Percentiles rank a stretch among this genome's conserved stretches.
Evolutionary conservation across 2,888 invertebrate genomes (phyloP).

Genomic region (Ephialtes manifestator): DNA sequence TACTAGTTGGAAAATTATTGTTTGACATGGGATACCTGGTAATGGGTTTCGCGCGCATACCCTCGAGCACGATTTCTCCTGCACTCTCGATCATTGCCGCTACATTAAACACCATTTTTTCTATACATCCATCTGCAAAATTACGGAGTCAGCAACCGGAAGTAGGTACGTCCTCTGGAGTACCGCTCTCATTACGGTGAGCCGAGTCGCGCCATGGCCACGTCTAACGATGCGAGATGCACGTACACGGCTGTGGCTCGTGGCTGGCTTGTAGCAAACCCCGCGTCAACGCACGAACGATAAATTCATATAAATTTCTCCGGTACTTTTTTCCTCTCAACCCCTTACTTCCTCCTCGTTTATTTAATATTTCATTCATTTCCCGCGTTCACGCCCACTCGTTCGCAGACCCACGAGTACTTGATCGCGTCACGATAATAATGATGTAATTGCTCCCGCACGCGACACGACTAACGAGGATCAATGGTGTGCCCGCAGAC

Average conservation of each 20-base stretch:
- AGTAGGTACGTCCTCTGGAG: conserved; percentile 66
- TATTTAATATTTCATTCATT: conserved; percentile 48
- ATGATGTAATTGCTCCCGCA: conserved; percentile 46
- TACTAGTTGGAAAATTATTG: neutral
- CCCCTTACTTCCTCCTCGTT: conserved; percentile 39
- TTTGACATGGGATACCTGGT: neutral
- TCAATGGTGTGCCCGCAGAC: conserved; percentile 18
- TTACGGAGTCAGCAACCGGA: conserved; percentile 62
- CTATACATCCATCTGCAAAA: conserved; percentile 27
- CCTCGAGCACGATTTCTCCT: neutral
- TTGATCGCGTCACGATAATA: conserved; percentile 53
- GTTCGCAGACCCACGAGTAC: conserved; percentile 27
- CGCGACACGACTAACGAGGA: conserved; percentile 38
- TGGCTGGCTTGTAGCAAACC: conserved; percentile 11
- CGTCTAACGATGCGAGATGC: conserved; percentile 63
- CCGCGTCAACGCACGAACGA: conserved; percentile 43
- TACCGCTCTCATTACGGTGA: conserved; percentile 66
- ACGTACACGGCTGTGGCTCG: conserved; percentile 46
- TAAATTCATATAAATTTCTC: conserved; percentile 48
- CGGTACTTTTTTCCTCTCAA: conserved; percentile 14
- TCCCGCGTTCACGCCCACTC: conserved; percentile 13
- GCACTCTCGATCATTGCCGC: conserved; percentile 17
- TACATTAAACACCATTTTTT: conserved; percentile 31
- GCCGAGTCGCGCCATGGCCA: conserved; percentile 52
- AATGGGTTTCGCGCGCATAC: neutral